Conservation (phyloP, 2,113 vertebrate genomes). For the Trogon melanurus region DNA sequence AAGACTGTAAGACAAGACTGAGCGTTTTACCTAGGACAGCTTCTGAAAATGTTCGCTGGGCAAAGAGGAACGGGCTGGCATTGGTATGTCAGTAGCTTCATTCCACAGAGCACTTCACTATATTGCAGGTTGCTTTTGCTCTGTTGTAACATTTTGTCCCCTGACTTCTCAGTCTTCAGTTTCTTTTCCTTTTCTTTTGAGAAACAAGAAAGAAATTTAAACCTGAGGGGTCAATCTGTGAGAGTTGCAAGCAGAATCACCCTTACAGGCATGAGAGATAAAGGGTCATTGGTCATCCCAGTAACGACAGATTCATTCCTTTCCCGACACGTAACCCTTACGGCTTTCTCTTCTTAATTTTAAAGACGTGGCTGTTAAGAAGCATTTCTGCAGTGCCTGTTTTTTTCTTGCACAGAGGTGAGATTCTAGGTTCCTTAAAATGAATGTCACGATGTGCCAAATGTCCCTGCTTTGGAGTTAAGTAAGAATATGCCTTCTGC, state of each 20-base stretch:
- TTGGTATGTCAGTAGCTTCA: background rate
- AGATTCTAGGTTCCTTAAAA: background rate
- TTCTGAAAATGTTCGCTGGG: background rate
- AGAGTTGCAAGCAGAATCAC: background rate
- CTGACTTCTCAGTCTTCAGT: background rate
- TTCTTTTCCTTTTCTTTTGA: background rate
- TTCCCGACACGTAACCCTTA: background rate
- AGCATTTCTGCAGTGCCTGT: background rate
- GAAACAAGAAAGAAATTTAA: background rate
- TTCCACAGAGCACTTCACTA: background rate
- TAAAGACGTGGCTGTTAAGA: background rate
- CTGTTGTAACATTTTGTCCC: background rate
- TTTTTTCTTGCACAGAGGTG: background rate
- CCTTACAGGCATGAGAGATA: background rate
- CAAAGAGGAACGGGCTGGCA: background rate
- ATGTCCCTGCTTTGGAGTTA: background rate
- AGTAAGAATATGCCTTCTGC: constrained; percentile 2
- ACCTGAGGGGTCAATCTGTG: background rate
- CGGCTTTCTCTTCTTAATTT: background rate
- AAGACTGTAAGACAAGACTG: background rate
- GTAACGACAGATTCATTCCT: background rate
- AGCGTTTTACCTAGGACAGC: background rate
- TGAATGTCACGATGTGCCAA: background rate
- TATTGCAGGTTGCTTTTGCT: background rate
- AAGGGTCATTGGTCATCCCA: background rate